Evolutionary conservation across 1,140 invertebrate species (phyloP), one percentile per base, ranked within the genome.

Genomic region (Zophobas atratus): DNA sequence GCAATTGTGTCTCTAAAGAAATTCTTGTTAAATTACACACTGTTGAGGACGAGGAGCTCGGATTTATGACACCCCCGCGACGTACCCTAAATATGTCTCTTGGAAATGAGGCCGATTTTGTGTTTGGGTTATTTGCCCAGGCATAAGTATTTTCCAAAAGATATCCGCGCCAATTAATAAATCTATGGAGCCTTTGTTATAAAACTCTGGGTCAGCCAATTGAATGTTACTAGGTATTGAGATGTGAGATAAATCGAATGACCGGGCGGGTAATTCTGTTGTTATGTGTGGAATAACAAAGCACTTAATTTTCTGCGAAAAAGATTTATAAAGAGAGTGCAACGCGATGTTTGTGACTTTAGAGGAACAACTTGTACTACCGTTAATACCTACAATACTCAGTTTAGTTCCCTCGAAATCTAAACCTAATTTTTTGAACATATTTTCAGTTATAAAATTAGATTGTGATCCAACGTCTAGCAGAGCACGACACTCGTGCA

Each of bases 141-240:
- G 34, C 8, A 36, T 5, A 38, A 70, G 8, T 39, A 60, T n/a
- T 8, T 70, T 43, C 63, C 63, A 70, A 33, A 70, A 70, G 35
- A 70, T 39, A 6, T 35, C 33, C 5, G 34, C 6, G 20, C 63
- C 38, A 70, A 70, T 70, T 2, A 70, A 43, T 6, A 70, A 8
- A 70, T 70, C 63, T 6, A 70, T 70, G 33, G 20, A 39, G 32
- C 39, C 32, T 2, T n/a, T 36, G 6, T 39, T 41, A 41, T 70
- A 33, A 43, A 70, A 70, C 43, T 70, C 20, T 1, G 63, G 41
- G 32, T 70, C 63, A 8, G 63, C 63, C n/a, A 70, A 43, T 8
- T 70, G 33, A 39, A 70, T 70, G 38, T 70, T 36, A 39, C 1
- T 41, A 8, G 63, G 63, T 70, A 70, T 39, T 20, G 35, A 38